Conservation (phyloP, 2,113 vertebrate species). For the Penelope pileata region DNA sequence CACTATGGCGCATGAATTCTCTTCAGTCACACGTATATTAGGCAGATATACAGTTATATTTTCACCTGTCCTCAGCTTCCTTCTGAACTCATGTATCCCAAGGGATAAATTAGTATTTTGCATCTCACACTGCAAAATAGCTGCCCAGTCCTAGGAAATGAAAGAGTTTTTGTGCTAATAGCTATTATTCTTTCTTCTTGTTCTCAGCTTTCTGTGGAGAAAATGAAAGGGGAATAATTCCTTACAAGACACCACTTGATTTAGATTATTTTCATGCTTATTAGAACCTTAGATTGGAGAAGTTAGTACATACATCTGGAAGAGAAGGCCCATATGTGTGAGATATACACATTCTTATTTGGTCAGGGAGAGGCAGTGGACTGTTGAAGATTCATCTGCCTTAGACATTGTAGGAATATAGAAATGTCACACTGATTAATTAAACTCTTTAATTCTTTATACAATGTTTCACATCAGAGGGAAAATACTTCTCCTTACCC, state of each 20-base stretch:
- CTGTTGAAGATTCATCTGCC: constrained; percentile 8
- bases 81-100: not conserved
- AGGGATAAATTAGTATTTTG: not conserved
- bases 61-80: constrained; percentile 1
- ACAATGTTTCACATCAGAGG: not conserved
- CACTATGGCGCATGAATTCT: not conserved
- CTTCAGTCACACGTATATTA: not conserved
- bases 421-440: not conserved
- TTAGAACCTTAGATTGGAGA: not conserved
- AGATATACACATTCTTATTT: not conserved
- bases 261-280: not conserved
- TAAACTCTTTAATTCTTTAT: not conserved
- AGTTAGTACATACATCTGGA: not conserved
- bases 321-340: not conserved
- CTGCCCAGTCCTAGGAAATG: not conserved
- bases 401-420: not conserved
- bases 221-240: not conserved
- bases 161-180: not conserved
- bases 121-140: not conserved
- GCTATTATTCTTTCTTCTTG: not conserved
- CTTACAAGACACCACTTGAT: not conserved
- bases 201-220: not conserved
- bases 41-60: not conserved
- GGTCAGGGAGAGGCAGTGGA: not conserved
- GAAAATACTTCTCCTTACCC: not conserved